Evolutionary conservation across 2,797 vertebrate species (phyloP), one percentile per base, ranked within the genome.

Genomic region (Pseudomugil gertrudae): DNA sequence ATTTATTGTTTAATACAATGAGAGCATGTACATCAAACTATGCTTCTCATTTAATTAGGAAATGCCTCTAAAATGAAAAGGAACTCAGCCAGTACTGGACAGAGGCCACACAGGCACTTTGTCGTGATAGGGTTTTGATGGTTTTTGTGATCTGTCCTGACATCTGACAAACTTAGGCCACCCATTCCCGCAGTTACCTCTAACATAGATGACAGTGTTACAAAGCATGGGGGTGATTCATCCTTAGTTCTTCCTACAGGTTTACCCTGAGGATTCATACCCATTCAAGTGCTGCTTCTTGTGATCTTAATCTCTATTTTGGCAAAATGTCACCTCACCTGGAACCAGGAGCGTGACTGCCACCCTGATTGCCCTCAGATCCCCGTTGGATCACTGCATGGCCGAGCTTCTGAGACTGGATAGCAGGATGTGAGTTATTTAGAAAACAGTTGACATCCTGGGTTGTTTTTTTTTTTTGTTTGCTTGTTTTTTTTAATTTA

Each of bases 1-100:
- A 21, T 60, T 64, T 38, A 56, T 29, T 68, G 74, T 86, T 75
- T 72, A 77, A 83, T 76, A 73, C 77, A 85, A 79, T 71, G 61
- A 88, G 55, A 72, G 73, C 67, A 74, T 75, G 56, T 73, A 62
- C 62, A 76, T 84, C 67, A 80, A 84, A 80, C 63, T 57, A 62
- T 61, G 83, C 67, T 71, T 76, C 78, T 77, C 43, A 76, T 90
- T 66, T 78, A 80, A 90, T 87, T 85, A 89, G 70, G 53, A 80
- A 84, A 84, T 73, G 66, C 65, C 70, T 62, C 32, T 59, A 66
- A 64, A 76, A 71, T 72, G 58, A 81, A 75, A 53, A 72, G 57
- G 66, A 74, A 63, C 63, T 17, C 5, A 3, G 63, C 24, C 63
- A 68, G 40, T 57, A 69, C 79, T 87, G 85, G 83, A 87, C 66